A percentile compares a stretch with the other conserved stretches of the same genome.
Evolutionary conservation across 2,888 invertebrate genomes (phyloP).

Genomic region (Thera obeliscata): DNA sequence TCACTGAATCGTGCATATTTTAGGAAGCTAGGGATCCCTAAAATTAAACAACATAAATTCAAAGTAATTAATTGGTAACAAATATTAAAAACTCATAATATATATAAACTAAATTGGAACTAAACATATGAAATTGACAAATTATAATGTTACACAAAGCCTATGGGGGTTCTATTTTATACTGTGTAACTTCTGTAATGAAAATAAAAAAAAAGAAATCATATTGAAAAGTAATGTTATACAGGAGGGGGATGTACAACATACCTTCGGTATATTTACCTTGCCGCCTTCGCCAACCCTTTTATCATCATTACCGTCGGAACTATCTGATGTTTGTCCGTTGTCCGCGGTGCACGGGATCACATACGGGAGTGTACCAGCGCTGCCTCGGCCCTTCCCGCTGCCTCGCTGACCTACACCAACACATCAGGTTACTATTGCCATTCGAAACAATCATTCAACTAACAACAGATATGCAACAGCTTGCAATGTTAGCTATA

Average conservation of each 20-base stretch:
- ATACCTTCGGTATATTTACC: constrained; percentile 58
- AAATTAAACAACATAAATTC: constrained; percentile 25
- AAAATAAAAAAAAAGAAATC: constrained; percentile 25
- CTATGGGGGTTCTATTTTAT: constrained; percentile 4
- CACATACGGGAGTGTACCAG: constrained; percentile 76
- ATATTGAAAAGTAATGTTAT: constrained; percentile 40
- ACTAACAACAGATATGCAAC: background rate
- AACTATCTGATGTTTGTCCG: constrained; percentile 77
- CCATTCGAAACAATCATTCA: constrained; percentile 3
- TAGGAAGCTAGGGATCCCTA: constrained; percentile 29
- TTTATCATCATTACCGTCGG: constrained; percentile 76
- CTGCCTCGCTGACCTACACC: constrained; percentile 70
- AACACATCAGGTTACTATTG: constrained; percentile 21
- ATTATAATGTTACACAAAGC: constrained; percentile 16
- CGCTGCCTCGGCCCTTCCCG: constrained; percentile 75
- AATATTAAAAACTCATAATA: constrained; percentile 34
- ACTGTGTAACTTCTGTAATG: constrained; percentile 17
- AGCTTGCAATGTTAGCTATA: background rate
- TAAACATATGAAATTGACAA: constrained; percentile 11
- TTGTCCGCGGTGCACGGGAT: constrained; percentile 76
- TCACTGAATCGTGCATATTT: constrained; percentile 14
- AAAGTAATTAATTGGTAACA: constrained; percentile 20
- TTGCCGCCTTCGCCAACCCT: constrained; percentile 67
- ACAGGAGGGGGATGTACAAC: constrained; percentile 40
- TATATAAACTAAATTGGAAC: constrained; percentile 35